A percentile compares a stretch with the other conserved stretches of the same genome.
These are phyloP conservation scores for Speoplatyrhinus poulsoni DNA, from an alignment of 2,113 vertebrate genomes.

Conservation along the genomic window DNA sequence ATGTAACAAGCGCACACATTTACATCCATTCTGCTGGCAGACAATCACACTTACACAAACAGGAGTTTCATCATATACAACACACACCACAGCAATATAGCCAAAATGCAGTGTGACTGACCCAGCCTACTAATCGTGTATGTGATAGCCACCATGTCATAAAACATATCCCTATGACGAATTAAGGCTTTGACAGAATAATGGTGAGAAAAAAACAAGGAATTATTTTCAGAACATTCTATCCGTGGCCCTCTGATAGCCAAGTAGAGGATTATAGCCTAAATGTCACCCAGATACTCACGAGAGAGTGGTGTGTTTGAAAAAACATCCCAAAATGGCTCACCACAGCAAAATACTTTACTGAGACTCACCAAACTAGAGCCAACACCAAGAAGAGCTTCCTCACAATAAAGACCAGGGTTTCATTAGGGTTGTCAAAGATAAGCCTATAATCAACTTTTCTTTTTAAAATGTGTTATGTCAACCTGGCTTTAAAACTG, in stretches of 20 bases:
- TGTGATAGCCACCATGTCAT: constrained; percentile 31
- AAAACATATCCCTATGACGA: constrained; percentile 45
- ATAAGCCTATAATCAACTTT: constrained; percentile 9
- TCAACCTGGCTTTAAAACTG: not conserved
- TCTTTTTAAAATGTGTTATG: constrained; percentile 8
- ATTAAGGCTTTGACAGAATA: constrained; percentile 61
- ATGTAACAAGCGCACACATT: no score
- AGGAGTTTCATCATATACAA: constrained; percentile 1
- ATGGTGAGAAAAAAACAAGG: constrained; percentile 57
- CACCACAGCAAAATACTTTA: constrained; percentile 20
- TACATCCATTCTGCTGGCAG: no score
- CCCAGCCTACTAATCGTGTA: constrained; percentile 48
- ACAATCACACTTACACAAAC: not conserved
- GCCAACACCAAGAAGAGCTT: constrained; percentile 29
- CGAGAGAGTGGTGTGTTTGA: constrained; percentile 50
- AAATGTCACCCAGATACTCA: constrained; percentile 49
- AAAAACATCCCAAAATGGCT: constrained; percentile 50
- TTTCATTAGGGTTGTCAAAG: not conserved
- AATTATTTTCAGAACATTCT: constrained; percentile 62
- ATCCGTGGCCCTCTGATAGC: constrained; percentile 48
- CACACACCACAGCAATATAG: constrained; percentile 40
- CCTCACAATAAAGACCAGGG: constrained; percentile 17
- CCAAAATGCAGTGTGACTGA: constrained; percentile 40
- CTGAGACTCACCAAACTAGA: not conserved
- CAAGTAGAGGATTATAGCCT: constrained; percentile 63